These are phyloP conservation scores for Cynaeus angustus DNA, from an alignment of 2,888 invertebrate species.

Conservation along the genomic window DNA sequence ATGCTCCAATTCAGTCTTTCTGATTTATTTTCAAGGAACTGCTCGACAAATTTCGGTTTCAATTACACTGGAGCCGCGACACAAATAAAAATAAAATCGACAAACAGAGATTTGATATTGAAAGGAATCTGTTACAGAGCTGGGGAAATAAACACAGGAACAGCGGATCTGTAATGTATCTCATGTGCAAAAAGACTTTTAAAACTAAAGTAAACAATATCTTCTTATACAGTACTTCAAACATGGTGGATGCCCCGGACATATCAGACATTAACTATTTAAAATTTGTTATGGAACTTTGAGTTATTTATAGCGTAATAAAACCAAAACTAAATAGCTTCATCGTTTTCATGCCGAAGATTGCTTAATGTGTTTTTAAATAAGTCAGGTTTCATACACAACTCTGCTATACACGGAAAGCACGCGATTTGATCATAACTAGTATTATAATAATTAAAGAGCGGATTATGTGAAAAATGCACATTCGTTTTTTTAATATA, in stretches of 20 bases:
- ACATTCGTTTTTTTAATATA: too few species aligned
- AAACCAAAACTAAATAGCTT: too few species aligned
- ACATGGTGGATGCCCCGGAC: too few species aligned
- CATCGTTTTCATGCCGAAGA: neutral
- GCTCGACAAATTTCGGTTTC: slow-evolving; percentile 24
- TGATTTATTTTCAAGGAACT: slow-evolving; percentile 35
- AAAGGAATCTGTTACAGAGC: slow-evolving; percentile 3
- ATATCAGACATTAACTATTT: too few species aligned
- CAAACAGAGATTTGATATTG: slow-evolving; percentile 21
- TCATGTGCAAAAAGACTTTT: too few species aligned
- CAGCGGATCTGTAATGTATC: too few species aligned
- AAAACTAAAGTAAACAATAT: too few species aligned
- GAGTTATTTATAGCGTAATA: too few species aligned
- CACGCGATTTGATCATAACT: slow-evolving; percentile 26
- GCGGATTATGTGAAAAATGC: too few species aligned
- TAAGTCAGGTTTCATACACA: slow-evolving; percentile 1
- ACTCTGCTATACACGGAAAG: neutral
- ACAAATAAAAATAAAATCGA: slow-evolving; percentile 22
- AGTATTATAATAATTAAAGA: too few species aligned
- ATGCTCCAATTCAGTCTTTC: slow-evolving; percentile 11
- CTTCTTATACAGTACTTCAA: too few species aligned
- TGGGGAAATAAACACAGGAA: neutral
- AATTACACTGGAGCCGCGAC: slow-evolving; percentile 16
- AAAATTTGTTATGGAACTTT: too few species aligned
- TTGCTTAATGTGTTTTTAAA: slow-evolving; percentile 8